phyloP scores from a whole-genome alignment of 1,140 invertebrate genomes.

The Eciton burchellii region DNA sequence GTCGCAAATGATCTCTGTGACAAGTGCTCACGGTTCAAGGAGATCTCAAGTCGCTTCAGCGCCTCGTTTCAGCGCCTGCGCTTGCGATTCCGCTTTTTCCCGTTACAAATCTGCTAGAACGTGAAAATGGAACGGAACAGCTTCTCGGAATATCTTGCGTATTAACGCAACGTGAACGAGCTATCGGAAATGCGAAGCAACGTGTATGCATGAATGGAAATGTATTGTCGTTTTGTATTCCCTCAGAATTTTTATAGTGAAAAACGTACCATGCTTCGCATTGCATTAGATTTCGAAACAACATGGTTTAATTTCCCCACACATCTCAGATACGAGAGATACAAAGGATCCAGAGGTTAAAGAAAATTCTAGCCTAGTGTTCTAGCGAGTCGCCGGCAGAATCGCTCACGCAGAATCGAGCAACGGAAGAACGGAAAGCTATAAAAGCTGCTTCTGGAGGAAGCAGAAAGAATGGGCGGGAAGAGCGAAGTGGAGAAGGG shows the following conservation, averaged over 20 bases:
- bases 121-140: conserved; percentile 28
- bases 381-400: not conserved
- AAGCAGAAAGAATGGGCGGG: not conserved
- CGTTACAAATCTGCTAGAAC: conserved; percentile 31
- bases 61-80: conserved; percentile 61
- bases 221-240: not conserved
- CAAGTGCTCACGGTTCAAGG: not conserved
- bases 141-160: conserved; percentile 14
- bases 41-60: conserved; percentile 31
- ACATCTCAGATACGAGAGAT: not conserved
- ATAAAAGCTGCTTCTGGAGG: not conserved
- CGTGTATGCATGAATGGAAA: no score
- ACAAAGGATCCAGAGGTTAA: not conserved
- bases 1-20: not conserved
- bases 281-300: not conserved
- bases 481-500: not conserved
- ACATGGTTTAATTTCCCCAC: not conserved
- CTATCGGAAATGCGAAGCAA: no score
- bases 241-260: not conserved
- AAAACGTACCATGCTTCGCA: not conserved
- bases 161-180: no score
- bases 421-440: not conserved
- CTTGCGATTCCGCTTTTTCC: not conserved
- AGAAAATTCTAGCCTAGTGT: not conserved
- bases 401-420: conserved; percentile 7